Conservation (phyloP, 2,113 vertebrate genomes). For the Phalacrocorax brasilianus region DNA sequence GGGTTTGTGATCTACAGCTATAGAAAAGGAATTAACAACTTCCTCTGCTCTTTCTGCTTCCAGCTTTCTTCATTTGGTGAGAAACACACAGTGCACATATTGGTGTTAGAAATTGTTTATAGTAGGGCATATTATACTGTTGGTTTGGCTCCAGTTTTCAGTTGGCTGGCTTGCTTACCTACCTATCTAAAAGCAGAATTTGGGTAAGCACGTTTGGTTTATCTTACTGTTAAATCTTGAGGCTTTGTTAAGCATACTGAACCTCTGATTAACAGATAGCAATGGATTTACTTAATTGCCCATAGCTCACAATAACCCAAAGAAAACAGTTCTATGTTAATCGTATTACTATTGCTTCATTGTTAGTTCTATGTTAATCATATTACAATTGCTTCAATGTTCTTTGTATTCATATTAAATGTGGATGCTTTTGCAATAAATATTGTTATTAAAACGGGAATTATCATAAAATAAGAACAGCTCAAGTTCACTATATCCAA, state of each 20-base stretch:
- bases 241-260: neutral
- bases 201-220: neutral
- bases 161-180: neutral
- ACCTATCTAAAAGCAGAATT: neutral
- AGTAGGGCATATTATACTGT: neutral
- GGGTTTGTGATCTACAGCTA: neutral
- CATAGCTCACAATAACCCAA: neutral
- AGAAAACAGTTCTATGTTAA: neutral
- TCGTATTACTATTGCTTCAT: neutral
- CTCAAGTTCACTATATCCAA: neutral
- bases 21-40: neutral
- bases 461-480: neutral
- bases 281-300: neutral
- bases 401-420: neutral
- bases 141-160: neutral
- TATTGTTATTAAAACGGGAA: neutral
- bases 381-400: neutral
- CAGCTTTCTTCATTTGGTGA: neutral
- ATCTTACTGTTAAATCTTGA: neutral
- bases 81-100: fast-evolving
- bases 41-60: neutral
- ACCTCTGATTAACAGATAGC: neutral
- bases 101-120: neutral
- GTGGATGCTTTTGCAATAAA: neutral
- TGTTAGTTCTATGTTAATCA: neutral